Percentiles rank a stretch among this genome's conserved stretches.
phyloP scores from a whole-genome alignment of 2,797 vertebrate species.

The Spondyliosoma cantharus region DNA sequence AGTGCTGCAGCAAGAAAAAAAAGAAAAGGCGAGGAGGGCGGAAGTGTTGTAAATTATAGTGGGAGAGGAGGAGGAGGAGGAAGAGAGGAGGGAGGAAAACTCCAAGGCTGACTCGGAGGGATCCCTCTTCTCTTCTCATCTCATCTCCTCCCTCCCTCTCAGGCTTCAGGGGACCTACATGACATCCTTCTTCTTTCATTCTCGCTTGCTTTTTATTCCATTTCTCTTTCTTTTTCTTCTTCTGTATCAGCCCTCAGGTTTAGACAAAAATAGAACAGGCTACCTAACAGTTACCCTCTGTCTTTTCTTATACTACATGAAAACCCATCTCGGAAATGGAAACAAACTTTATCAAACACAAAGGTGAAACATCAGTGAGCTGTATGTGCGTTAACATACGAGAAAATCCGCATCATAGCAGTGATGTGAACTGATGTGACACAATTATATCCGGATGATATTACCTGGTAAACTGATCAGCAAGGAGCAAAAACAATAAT shows the following conservation, averaged over 20 bases:
- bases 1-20: background rate
- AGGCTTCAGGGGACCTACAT: slow-evolving; percentile 53
- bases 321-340: slow-evolving; percentile 6
- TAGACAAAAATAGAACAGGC: slow-evolving; percentile 53
- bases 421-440: background rate
- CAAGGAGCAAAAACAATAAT: background rate
- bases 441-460: slow-evolving; percentile 3
- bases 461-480: slow-evolving; percentile 4
- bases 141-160: slow-evolving; percentile 43
- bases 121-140: slow-evolving; percentile 70
- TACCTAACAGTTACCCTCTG: slow-evolving; percentile 19
- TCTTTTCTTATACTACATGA: slow-evolving; percentile 1
- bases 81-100: slow-evolving; percentile 58
- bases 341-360: slow-evolving; percentile 4
- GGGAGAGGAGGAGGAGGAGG: slow-evolving; percentile 32
- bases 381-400: background rate
- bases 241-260: slow-evolving; percentile 34
- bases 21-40: slow-evolving; percentile 21
- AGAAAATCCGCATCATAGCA: slow-evolving; percentile 6
- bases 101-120: slow-evolving; percentile 78
- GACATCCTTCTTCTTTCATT: slow-evolving; percentile 55
- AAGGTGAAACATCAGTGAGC: background rate
- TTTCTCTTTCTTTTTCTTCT: slow-evolving; percentile 39
- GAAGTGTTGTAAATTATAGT: slow-evolving; percentile 63
- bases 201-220: slow-evolving; percentile 51